Conservation (phyloP, 2,113 vertebrate genomes). For the Myrmophylax atrothorax region DNA sequence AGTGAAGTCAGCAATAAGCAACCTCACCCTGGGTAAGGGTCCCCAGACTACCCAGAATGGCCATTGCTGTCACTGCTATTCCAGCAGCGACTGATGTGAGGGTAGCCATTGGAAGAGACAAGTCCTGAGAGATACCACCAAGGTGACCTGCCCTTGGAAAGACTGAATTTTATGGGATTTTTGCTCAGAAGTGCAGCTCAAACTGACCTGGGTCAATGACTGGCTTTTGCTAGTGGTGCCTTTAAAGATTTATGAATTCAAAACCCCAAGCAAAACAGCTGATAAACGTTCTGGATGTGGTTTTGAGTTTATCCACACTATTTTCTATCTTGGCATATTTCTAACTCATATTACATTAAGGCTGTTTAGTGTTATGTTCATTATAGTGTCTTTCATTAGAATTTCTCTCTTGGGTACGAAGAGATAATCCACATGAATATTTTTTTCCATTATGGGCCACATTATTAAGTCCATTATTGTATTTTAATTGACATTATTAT, state of each 20-base stretch:
- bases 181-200: not conserved
- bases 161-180: not conserved
- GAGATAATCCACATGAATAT: constrained; percentile 42
- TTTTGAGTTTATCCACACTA: constrained; percentile 14
- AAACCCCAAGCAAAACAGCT: constrained; percentile 33
- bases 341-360: not conserved
- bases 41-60: not conserved
- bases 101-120: not conserved
- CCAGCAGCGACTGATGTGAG: not conserved
- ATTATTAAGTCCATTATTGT: constrained; percentile 31
- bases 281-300: not conserved
- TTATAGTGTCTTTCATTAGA: not conserved
- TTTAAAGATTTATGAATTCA: not conserved
- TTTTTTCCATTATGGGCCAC: constrained; percentile 19
- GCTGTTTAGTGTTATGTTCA: constrained; percentile 13
- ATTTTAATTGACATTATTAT: constrained; percentile 51
- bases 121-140: not conserved
- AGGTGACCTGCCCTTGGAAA: not conserved
- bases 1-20: not conserved
- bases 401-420: constrained; percentile 42
- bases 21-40: not conserved
- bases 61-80: not conserved
- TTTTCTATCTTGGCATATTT: not conserved
- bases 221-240: not conserved
- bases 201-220: not conserved